phyloP scores from a whole-genome alignment of 2,113 vertebrate genomes.

The Apodemus speciosus region DNA sequence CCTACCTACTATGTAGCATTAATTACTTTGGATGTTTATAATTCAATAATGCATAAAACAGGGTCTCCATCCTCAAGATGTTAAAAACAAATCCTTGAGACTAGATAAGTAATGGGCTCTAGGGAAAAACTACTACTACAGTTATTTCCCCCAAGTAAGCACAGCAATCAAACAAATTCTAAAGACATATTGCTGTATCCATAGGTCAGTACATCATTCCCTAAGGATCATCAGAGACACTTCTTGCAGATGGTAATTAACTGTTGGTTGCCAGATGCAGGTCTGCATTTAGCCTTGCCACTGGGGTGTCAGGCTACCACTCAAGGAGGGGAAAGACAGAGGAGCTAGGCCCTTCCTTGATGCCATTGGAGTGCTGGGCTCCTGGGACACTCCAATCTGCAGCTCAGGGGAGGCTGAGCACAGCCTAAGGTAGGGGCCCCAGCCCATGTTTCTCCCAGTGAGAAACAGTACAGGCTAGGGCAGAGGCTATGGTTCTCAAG shows the following conservation, averaged over 20 bases:
- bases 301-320: no score
- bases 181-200: background rate
- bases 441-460: no score
- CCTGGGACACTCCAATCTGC: no score
- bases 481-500: no score
- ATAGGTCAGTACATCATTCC: background rate
- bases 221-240: background rate
- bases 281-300: no score
- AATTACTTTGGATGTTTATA: conserved; percentile 20
- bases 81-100: background rate
- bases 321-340: no score
- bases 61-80: background rate
- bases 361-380: no score
- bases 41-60: conserved; percentile 27
- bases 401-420: no score
- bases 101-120: background rate
- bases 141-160: background rate
- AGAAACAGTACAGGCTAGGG: no score
- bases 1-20: background rate
- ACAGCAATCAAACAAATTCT: background rate
- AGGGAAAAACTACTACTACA: background rate
- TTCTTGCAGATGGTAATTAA: background rate
- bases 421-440: no score
- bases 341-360: no score
- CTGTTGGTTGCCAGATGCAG: no score